A percentile compares a stretch with the other conserved stretches of the same genome.
These are phyloP conservation scores for Sylvilagus floridanus DNA, from an alignment of 2,797 vertebrate genomes.

Conservation along the genomic window DNA sequence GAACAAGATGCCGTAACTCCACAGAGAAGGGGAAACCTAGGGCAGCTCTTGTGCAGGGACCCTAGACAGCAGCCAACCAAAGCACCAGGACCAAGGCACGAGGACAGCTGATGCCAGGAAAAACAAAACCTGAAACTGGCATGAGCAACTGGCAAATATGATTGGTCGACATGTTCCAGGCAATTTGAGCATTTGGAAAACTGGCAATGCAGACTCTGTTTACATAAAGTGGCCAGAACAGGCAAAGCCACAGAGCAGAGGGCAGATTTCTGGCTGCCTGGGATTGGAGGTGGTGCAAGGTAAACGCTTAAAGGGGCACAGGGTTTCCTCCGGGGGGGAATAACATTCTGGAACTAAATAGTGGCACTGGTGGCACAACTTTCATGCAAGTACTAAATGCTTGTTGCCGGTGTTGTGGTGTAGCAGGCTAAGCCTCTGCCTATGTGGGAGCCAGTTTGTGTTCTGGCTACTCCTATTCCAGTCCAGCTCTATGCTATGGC, in stretches of 20 bases:
- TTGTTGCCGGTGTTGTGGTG: too few relatives aligned
- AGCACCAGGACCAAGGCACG: not conserved
- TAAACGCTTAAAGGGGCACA: not conserved
- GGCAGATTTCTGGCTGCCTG: not conserved
- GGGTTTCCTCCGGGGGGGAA: not conserved
- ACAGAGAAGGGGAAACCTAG: not conserved
- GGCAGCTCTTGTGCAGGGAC: not conserved
- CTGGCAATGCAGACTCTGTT: not conserved
- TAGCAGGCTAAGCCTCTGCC: too few relatives aligned
- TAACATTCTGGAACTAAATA: not conserved
- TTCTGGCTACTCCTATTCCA: too few relatives aligned
- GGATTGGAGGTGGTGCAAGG: too few relatives aligned
- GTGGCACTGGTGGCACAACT: not conserved
- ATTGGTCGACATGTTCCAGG: not conserved
- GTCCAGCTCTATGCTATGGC: too few relatives aligned
- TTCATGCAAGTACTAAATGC: not conserved
- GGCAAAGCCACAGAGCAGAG: not conserved
- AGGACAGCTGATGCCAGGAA: not conserved
- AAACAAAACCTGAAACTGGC: not conserved
- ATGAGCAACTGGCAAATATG: constrained; percentile 11
- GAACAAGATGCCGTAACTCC: not conserved
- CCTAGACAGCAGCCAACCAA: not conserved
- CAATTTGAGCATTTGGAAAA: not conserved
- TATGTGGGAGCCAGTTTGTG: too few relatives aligned
- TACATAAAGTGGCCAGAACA: not conserved